phyloP scores from a whole-genome alignment of 2,113 vertebrate species.

The Halichoerus grypus region DNA sequence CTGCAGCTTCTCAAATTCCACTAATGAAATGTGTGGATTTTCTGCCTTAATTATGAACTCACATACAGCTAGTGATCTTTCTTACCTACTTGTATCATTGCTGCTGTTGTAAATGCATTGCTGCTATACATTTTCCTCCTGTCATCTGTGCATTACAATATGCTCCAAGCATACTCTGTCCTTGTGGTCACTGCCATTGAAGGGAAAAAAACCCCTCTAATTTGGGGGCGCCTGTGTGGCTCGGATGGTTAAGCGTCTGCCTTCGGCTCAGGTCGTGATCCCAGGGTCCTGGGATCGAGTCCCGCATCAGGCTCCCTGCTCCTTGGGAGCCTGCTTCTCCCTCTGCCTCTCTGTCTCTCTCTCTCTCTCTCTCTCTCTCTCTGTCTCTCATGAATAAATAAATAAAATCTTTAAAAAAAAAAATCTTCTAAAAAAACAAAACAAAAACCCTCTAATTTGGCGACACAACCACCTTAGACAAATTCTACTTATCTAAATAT shows the following conservation, averaged over 20 bases:
- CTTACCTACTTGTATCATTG: not conserved
- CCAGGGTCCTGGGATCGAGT: too few species aligned
- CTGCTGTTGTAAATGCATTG: not conserved
- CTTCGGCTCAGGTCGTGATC: too few species aligned
- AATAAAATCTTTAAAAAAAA: too few species aligned
- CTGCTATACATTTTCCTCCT: not conserved
- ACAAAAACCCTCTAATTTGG: not conserved
- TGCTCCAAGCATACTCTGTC: not conserved
- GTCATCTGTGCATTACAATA: not conserved
- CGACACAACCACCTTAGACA: not conserved
- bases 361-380: too few species aligned
- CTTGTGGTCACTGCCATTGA: not conserved
- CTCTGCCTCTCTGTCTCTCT: too few species aligned
- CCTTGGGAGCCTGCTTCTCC: too few species aligned
- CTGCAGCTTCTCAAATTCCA: not conserved
- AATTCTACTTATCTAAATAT: not conserved
- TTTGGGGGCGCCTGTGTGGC: not conserved
- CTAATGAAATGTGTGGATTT: not conserved
- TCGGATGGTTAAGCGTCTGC: too few species aligned
- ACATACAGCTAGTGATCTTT: not conserved
- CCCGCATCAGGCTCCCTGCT: too few species aligned
- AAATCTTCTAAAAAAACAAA: not conserved
- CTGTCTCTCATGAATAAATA: not conserved
- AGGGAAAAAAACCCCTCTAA: not conserved
- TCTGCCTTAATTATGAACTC: not conserved